These are phyloP conservation scores for Pycnomerus fuliginosus DNA, from an alignment of 2,888 invertebrate species.

Conservation along the genomic window DNA sequence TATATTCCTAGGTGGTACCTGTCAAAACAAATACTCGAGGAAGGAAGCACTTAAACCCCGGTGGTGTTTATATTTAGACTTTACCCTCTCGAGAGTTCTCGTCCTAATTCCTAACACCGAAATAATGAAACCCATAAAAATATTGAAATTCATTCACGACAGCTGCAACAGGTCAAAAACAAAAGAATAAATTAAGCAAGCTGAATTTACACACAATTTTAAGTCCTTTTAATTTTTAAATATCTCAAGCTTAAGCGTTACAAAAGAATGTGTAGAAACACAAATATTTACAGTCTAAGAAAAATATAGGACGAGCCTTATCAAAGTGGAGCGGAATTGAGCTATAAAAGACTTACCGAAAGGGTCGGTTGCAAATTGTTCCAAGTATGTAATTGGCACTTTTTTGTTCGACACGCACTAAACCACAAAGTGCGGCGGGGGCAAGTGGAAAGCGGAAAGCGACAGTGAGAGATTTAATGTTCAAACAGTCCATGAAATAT, in stretches of 20 bases:
- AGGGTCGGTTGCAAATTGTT: conserved; percentile 1
- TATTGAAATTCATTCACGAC: conserved; percentile 12
- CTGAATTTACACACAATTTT: conserved; percentile 25
- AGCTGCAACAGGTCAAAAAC: conserved; percentile 21
- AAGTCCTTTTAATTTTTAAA: conserved; percentile 26
- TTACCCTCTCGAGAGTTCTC: too few relatives aligned
- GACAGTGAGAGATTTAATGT: too few relatives aligned
- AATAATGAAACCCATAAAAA: conserved; percentile 11
- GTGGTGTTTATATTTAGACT: too few relatives aligned
- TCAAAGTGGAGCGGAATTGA: conserved; percentile 26
- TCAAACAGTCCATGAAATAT: conserved; percentile 8
- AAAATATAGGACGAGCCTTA: conserved; percentile 16
- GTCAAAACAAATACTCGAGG: too few relatives aligned
- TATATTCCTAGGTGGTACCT: too few relatives aligned
- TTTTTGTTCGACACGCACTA: too few relatives aligned
- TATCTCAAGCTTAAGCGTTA: conserved; percentile 14
- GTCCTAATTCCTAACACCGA: too few relatives aligned
- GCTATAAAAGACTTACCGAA: conserved; percentile 25
- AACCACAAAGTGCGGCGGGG: too few relatives aligned
- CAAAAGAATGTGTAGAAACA: conserved; percentile 12
- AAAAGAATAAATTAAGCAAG: conserved; percentile 25
- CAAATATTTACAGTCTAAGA: conserved; percentile 7
- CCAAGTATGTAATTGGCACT: not conserved
- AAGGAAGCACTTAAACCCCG: too few relatives aligned
- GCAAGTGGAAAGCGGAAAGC: too few relatives aligned